Base-by-base conservation (phyloP, 2,888 invertebrate species). In the Ariolimax columbianus region DNA sequence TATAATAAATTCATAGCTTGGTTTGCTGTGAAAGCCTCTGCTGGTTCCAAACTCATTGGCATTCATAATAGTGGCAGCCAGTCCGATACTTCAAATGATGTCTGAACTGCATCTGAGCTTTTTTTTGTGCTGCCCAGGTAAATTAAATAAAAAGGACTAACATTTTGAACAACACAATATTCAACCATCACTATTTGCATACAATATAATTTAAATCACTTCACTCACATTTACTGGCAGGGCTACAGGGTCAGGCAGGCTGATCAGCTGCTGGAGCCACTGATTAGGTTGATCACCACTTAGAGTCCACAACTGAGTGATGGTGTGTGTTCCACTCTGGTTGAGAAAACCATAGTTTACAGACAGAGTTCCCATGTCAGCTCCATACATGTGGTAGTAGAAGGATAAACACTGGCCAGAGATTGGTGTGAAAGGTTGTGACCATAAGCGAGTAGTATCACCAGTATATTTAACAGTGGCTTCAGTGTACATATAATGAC, bases 381-480 rank as follows among this genome's bases (percentile, higher is more conserved):
- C 40, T n/a, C 93, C 93, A 87, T 91, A 90, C 92, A 93, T 93
- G 89, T 91, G 90, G 83, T 92, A 93, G 91, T 92, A 93, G 89
- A 93, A 92, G 43, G 91, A 89, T 66, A 93, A 83, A 86, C 93
- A 93, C 38, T 88, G 87, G n/a, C 89, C 88, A 0, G 84, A 91
- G 91, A 77, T 40, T 84, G 19, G 84, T 43, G 77, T 90, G 91
- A 26, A 85, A 55, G n/a, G 84, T 9, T 91, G 92, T 80, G 92
- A 92, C 85, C 91, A 87, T 26, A 93, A 83, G 30, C 91, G 88
- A 11, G 93, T 92, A 79, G 89, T 91, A 85, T 89, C 82, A 11
- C 91, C 91, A 7, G 51, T 59, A 0, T 43, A 78, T 23, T 78
- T 80, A 14, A 80, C 87, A n/a, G 91, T 90, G 3, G 92, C 90